Evolutionary conservation across 2,888 invertebrate genomes (phyloP).

Genomic region (Drosophila meridionalis): DNA sequence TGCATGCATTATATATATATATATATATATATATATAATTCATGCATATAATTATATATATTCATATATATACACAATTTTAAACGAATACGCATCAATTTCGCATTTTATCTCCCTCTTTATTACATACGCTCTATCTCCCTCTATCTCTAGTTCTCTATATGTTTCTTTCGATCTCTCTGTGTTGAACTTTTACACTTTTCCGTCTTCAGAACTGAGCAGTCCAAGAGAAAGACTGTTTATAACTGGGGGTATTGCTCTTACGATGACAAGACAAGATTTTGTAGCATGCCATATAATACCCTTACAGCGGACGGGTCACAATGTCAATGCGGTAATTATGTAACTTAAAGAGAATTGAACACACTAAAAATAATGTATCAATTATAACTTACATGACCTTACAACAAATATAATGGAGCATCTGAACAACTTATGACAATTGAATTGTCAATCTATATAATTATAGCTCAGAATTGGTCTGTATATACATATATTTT

Average conservation of each 20-base stretch:
- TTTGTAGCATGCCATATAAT: slow-evolving; percentile 49
- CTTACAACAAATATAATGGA: background rate
- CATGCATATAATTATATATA: background rate
- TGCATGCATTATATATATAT: background rate
- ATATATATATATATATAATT: background rate
- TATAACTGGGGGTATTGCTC: slow-evolving; percentile 75
- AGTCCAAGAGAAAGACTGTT: slow-evolving; percentile 65
- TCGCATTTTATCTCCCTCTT: slow-evolving; percentile 21
- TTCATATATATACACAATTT: slow-evolving; percentile 12
- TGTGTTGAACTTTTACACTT: slow-evolving; percentile 74
- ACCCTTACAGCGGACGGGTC: slow-evolving; percentile 36
- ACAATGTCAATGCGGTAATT: background rate
- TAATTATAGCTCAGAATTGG: too few species aligned
- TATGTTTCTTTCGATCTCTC: background rate
- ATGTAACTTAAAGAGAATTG: background rate
- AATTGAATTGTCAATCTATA: background rate
- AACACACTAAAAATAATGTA: background rate
- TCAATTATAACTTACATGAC: background rate
- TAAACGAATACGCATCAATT: slow-evolving; percentile 36
- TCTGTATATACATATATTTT: background rate
- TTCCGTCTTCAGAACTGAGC: slow-evolving; percentile 48
- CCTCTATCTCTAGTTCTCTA: background rate
- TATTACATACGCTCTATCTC: background rate
- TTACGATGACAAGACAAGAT: slow-evolving; percentile 69
- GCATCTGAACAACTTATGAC: background rate